Evolutionary conservation across 2,888 invertebrate genomes (phyloP), one percentile per base, ranked within the genome.

Genomic region (Hecatera dysodea): DNA sequence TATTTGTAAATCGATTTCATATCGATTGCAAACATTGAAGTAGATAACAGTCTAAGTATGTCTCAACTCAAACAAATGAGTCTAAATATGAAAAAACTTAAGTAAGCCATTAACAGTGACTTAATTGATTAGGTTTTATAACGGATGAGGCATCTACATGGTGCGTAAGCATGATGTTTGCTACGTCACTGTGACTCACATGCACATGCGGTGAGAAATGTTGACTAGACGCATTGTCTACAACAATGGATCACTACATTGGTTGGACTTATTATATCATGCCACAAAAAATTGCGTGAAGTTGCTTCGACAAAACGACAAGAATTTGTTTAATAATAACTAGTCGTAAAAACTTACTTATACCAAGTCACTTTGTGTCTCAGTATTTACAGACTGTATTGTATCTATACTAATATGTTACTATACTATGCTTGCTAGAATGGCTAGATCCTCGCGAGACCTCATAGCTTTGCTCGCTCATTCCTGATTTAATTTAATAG

Each of bases 151-250:
- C 84, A 89, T 89, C 86, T 89, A 91, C 90, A 89, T 89, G 89
- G 89, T 87, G 88, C 89, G 89, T 89, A 89, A 88, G 89, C 89
- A 88, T 90, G 88, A 90, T 90, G 89, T 87, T 86, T 86, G 86
- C 89, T 90, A 91, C 90, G 91, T 93, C 91, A 92, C 87, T 86
- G 82, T 94, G 94, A 95, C 89, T 94, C 94, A 95, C 88, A 81
- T 88, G 88, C 89, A 87, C 89, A 89, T 88, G 87, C 90, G 90
- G 88, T 93, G 92, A 90, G 94, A 93, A 92, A 90, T 90, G 86
- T 93, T 89, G 90, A 89, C 92, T 91, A 94, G 94, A 94, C 94
- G 90, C 90, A 93, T 93, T 93, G 93, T 95, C 93, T 93, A 93
- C 92, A 93, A 93, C 93, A 95, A 95, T 94, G 92, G 92, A 92